Percentiles rank a stretch among this genome's conserved stretches.
Conservation (phyloP, 2,113 vertebrate species). For the Perca fluviatilis region DNA sequence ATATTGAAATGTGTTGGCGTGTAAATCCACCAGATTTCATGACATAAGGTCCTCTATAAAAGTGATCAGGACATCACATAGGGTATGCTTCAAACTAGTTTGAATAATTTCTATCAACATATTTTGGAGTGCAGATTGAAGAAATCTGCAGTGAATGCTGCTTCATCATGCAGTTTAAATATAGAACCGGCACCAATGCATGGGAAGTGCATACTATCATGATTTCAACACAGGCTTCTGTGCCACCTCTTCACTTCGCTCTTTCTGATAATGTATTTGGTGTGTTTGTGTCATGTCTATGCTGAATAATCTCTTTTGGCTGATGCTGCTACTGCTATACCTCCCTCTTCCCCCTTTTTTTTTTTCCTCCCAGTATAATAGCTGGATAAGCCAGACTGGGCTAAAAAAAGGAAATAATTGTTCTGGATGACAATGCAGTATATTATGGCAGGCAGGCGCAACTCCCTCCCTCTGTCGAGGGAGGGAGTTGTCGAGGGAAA, state of each 20-base stretch:
- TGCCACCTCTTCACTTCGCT: neutral
- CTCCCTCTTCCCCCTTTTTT: slow-evolving; percentile 12
- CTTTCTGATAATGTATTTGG: slow-evolving; percentile 15
- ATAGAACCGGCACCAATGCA: slow-evolving; percentile 45
- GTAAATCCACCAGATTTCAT: neutral
- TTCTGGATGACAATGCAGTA: slow-evolving; percentile 76
- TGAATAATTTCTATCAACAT: neutral
- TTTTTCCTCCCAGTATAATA: slow-evolving; percentile 59
- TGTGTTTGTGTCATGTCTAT: slow-evolving; percentile 35
- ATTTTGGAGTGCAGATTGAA: slow-evolving; percentile 25
- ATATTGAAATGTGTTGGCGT: neutral
- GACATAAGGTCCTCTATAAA: neutral
- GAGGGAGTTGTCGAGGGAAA: slow-evolving; percentile 64
- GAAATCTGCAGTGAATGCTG: slow-evolving; percentile 22
- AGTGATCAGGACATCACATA: neutral
- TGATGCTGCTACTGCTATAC: slow-evolving; percentile 22
- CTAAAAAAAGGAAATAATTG: slow-evolving; percentile 76
- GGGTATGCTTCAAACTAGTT: neutral
- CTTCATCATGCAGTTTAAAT: slow-evolving; percentile 47
- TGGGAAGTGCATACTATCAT: slow-evolving; percentile 17
- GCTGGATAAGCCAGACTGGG: slow-evolving; percentile 65
- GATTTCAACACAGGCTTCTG: slow-evolving; percentile 4
- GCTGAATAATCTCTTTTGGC: slow-evolving; percentile 36
- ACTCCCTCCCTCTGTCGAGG: slow-evolving; percentile 40
- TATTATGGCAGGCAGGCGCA: slow-evolving; percentile 56